Percentiles rank a stretch among this genome's conserved stretches.
These are phyloP conservation scores for Monodelphis domestica DNA, from an alignment of 2,797 vertebrate genomes.

Conservation along the genomic window DNA sequence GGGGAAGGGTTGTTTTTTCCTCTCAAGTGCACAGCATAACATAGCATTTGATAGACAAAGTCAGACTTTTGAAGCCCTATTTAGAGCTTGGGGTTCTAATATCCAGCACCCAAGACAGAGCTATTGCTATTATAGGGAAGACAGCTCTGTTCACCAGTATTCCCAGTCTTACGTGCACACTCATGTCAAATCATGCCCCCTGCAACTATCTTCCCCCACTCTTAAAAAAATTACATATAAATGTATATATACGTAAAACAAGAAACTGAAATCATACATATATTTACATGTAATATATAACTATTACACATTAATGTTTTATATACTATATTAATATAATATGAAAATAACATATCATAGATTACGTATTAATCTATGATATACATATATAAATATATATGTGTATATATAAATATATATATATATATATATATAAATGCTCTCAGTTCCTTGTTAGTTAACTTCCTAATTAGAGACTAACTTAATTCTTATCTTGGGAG, in stretches of 20 bases:
- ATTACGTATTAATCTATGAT: no score
- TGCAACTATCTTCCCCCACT: not conserved
- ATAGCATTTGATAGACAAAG: not conserved
- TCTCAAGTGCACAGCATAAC: not conserved
- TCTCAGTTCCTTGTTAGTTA: not conserved
- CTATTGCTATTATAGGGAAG: not conserved
- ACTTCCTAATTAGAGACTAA: not conserved
- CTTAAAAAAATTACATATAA: no score
- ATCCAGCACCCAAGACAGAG: not conserved
- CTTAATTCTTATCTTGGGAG: not conserved
- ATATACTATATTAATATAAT: no score
- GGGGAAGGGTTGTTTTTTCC: constrained; percentile 22
- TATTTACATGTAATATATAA: no score
- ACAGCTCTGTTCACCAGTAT: not conserved
- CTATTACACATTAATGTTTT: no score
- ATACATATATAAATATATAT: no score
- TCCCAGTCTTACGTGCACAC: not conserved
- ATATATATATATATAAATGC: no score
- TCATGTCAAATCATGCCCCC: not conserved
- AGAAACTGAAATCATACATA: no score
- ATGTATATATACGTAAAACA: no score
- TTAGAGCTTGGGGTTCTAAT: not conserved
- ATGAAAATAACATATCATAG: no score
- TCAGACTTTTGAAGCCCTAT: constrained; percentile 29
- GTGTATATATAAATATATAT: no score